These are phyloP conservation scores for Paralichthys olivaceus DNA, from an alignment of 2,113 vertebrate species.

Conservation along the genomic window DNA sequence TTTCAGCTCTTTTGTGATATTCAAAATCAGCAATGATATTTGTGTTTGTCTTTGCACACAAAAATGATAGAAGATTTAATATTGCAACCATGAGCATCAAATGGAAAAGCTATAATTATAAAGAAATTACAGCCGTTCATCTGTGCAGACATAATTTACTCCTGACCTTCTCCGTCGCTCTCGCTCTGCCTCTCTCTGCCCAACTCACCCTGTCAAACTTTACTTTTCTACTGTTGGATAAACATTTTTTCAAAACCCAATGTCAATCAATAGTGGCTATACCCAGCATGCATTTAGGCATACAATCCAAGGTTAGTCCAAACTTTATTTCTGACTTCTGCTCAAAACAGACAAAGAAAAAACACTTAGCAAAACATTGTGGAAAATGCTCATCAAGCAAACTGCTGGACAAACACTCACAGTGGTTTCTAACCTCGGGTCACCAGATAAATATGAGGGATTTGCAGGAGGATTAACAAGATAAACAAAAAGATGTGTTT, in stretches of 20 bases:
- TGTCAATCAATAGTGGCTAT: conserved; percentile 41
- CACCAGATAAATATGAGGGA: conserved; percentile 10
- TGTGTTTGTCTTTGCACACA: conserved; percentile 3
- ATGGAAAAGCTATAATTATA: conserved; percentile 38
- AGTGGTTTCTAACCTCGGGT: background rate
- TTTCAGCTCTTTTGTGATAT: conserved; percentile 9
- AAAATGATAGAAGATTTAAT: conserved; percentile 12
- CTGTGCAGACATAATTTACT: conserved; percentile 35
- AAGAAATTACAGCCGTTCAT: conserved; percentile 52
- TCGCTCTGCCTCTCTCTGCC: conserved; percentile 7
- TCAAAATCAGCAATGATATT: background rate
- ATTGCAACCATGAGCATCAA: conserved; percentile 16
- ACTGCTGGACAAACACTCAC: background rate
- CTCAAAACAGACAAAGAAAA: background rate
- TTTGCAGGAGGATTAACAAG: conserved; percentile 1
- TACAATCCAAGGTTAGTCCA: conserved; percentile 28
- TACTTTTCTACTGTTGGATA: conserved; percentile 18
- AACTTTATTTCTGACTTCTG: conserved; percentile 16
- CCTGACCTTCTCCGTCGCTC: background rate
- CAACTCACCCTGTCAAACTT: conserved; percentile 19
- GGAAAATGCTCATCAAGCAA: conserved; percentile 8
- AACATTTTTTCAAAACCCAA: conserved; percentile 39
- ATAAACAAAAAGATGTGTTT: conserved; percentile 7
- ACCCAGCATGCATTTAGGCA: conserved; percentile 31
- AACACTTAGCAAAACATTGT: background rate